Percentiles rank a stretch among this genome's conserved stretches.
These are phyloP conservation scores for Brenthis hecate DNA, from an alignment of 2,888 invertebrate species.

Conservation along the genomic window DNA sequence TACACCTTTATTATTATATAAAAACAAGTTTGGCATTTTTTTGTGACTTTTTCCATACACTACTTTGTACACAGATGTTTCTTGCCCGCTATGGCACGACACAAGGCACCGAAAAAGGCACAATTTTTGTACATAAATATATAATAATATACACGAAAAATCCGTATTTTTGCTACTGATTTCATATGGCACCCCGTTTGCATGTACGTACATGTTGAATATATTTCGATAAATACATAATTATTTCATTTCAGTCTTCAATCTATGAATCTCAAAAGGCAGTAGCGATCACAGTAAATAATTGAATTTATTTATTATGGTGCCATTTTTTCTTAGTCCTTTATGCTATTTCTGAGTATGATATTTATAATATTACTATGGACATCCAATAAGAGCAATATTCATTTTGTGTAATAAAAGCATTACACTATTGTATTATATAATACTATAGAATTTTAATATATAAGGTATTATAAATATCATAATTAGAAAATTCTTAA, in stretches of 20 bases:
- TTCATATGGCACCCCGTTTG: slow-evolving; percentile 75
- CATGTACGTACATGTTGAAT: slow-evolving; percentile 57
- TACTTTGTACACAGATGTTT: slow-evolving; percentile 40
- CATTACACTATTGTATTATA: no score
- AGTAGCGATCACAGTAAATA: slow-evolving; percentile 73
- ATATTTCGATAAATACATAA: slow-evolving; percentile 50
- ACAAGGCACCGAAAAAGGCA: slow-evolving; percentile 50
- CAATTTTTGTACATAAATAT: slow-evolving; percentile 43
- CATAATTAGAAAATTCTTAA: slow-evolving; percentile 15
- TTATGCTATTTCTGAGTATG: slow-evolving; percentile 13
- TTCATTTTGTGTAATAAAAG: no score
- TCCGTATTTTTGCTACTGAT: slow-evolving; percentile 46
- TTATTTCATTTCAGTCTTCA: slow-evolving; percentile 72
- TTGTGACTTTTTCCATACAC: slow-evolving; percentile 68
- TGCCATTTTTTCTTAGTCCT: slow-evolving; percentile 28
- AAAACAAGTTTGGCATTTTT: slow-evolving; percentile 76
- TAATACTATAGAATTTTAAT: no score
- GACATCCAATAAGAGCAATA: not conserved
- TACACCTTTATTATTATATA: slow-evolving; percentile 43
- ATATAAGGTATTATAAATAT: slow-evolving; percentile 1
- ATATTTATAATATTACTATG: slow-evolving; percentile 10
- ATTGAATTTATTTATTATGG: slow-evolving; percentile 33
- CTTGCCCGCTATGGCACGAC: slow-evolving; percentile 43
- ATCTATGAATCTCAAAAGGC: slow-evolving; percentile 79
- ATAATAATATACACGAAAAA: slow-evolving; percentile 41